Evolutionary conservation across 2,113 vertebrate species (phyloP).

Genomic region (Istiophorus platypterus): DNA sequence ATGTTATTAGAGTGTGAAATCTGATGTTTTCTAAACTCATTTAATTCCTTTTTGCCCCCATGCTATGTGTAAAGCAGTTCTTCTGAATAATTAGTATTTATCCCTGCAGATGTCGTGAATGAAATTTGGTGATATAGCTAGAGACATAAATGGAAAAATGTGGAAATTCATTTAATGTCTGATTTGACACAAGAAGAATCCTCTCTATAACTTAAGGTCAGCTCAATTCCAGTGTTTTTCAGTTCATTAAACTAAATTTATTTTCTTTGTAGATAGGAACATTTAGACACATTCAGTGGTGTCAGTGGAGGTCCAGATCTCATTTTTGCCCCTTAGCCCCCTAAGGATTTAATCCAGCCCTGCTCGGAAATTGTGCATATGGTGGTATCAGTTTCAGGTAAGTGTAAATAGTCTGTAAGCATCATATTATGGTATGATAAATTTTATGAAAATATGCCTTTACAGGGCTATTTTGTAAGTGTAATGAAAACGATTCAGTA

Average conservation of each 20-base stretch:
- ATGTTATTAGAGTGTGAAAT: neutral
- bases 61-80: neutral
- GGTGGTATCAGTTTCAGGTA: neutral
- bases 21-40: neutral
- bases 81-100: neutral
- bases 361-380: neutral
- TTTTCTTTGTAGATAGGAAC: neutral
- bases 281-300: neutral
- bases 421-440: too few relatives aligned
- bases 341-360: neutral
- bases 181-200: neutral
- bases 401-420: neutral
- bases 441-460: too few relatives aligned
- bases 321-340: neutral
- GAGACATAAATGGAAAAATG: too few relatives aligned
- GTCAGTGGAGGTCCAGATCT: neutral
- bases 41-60: neutral
- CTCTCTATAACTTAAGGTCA: neutral
- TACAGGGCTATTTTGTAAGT: neutral
- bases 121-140: neutral
- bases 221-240: too few relatives aligned
- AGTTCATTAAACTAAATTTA: neutral
- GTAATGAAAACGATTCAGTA: neutral
- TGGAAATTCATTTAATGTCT: too few relatives aligned
- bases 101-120: neutral